Conservation (phyloP, 2,797 vertebrate genomes). For the Rhabdophis nuchalis region DNA sequence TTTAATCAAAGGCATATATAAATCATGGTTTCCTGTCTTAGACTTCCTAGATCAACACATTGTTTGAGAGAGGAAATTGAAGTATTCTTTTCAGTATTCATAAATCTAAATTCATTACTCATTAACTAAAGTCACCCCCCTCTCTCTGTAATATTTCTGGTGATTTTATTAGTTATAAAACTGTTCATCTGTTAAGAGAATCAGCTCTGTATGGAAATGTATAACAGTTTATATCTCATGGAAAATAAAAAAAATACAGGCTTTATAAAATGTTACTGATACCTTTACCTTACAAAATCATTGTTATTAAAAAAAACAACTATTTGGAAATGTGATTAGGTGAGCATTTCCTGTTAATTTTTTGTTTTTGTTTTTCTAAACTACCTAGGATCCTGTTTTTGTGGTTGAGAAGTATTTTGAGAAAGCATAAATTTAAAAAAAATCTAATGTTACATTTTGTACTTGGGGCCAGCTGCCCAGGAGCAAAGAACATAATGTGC, state of each 20-base stretch:
- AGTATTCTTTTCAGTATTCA: conserved; percentile 44
- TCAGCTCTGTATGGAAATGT: neutral
- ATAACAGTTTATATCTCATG: neutral
- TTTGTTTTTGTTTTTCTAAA: neutral
- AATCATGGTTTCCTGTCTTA: conserved; percentile 9
- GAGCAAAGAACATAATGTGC: neutral
- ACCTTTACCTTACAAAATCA: neutral
- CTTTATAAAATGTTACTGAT: neutral
- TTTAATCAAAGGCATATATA: conserved; percentile 7
- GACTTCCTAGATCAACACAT: conserved; percentile 44
- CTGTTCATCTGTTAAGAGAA: neutral
- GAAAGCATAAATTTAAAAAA: neutral
- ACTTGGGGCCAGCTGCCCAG: neutral
- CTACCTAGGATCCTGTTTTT: neutral
- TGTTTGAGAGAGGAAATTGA: conserved; percentile 59
- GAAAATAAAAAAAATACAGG: neutral
- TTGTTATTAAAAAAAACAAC: neutral
- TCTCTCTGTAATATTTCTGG: conserved; percentile 20
- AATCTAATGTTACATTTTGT: neutral
- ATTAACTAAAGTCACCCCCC: conserved; percentile 45
- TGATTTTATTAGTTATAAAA: conserved; percentile 15
- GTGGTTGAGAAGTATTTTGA: neutral
- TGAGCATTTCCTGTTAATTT: too few relatives aligned
- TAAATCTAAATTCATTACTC: conserved; percentile 58
- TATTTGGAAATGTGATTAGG: neutral